Base-by-base conservation (phyloP, 2,113 vertebrate genomes). In the Campylomormyrus tamandua region DNA sequence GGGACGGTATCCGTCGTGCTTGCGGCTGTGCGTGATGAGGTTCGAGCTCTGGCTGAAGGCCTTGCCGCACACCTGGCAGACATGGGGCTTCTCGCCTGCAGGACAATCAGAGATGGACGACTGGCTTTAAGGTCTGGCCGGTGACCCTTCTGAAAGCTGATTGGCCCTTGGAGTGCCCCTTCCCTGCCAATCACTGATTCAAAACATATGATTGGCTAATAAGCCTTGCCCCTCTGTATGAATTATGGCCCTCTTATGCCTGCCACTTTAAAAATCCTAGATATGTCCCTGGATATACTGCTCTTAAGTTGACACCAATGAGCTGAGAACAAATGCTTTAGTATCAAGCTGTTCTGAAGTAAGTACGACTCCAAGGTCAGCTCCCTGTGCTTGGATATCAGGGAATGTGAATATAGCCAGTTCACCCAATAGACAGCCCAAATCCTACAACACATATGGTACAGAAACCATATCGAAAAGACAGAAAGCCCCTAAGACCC, bases 11-110 rank as follows among this genome's bases (percentile, higher is more conserved):
- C 92, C 93, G 92, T 91, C 93, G 93, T 97, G 96, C 88, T 96
- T 97, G 77, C 96, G 90, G 92, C 94, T 96, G 94, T 97, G 96
- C 42, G 96, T 97, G 92, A 96, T 94, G 90, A 97, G 95, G 91
- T 96, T 96, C 3, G 97, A 96, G 93, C 95, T 96, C 74, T 96
- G 94, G 52, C 96, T 96, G 94, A 96, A 96, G 87, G 93, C 94
- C 91, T 92, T 96, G 19, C 96, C 95, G 42, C 96, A 97, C 89
- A 96, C 95, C 87, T 95, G 94, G 85, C 96, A 97, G 87, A 96
- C 93, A 11, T 97, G 96, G 0, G 96, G 96, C 90, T 97, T 97
- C 94, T 97, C 96, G 62, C 96, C 96, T 96, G 93, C 8, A 48
- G 19, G 49, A 45, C 8, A 1, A 66, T 17, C 39, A 53, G n/a